Evolutionary conservation across 2,113 vertebrate species (phyloP).

Genomic region (Trematocara variabile): DNA sequence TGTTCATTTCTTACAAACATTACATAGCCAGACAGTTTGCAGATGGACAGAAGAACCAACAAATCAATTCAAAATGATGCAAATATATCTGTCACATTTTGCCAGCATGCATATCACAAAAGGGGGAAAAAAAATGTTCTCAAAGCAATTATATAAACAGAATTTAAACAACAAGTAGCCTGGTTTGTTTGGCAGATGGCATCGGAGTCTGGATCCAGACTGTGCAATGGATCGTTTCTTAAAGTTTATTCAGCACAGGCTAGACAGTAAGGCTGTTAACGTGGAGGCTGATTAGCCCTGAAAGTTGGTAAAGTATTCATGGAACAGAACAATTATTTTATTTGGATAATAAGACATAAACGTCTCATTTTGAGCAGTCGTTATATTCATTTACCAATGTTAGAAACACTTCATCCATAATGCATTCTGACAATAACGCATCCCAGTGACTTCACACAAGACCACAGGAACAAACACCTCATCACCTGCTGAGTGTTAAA

Average conservation of each 20-base stretch:
- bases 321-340: neutral
- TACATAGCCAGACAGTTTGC: neutral
- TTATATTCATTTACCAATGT: neutral
- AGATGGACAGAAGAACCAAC: neutral
- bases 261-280: conserved; percentile 12
- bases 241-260: neutral
- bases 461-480: neutral
- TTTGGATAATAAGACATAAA: neutral
- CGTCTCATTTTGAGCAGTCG: neutral
- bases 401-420: conserved; percentile 10
- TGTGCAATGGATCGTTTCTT: neutral
- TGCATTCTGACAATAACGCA: conserved; percentile 1
- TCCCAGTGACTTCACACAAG: neutral
- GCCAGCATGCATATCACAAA: neutral
- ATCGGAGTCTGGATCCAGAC: neutral
- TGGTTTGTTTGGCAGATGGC: conserved; percentile 19
- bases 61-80: neutral
- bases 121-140: neutral
- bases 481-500: neutral
- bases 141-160: neutral
- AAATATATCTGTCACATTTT: neutral
- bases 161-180: neutral
- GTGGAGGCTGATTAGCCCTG: neutral
- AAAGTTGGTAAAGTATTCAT: neutral
- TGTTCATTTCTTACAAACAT: neutral